A percentile compares a stretch with the other conserved stretches of the same genome.
Conservation (phyloP, 2,113 vertebrate species). For the Mobula birostris region DNA sequence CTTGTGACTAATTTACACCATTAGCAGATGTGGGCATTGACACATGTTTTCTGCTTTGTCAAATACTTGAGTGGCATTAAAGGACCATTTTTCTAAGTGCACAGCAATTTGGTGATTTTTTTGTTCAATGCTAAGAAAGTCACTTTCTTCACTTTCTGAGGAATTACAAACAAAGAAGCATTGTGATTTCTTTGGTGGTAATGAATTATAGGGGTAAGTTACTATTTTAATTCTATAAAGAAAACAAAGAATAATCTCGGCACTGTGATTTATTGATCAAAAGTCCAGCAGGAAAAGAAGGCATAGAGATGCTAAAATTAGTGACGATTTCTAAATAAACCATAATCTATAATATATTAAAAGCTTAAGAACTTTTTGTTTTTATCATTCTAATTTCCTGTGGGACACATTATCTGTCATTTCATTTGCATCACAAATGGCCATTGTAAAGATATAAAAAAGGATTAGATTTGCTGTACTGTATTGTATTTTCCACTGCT, state of each 20-base stretch:
- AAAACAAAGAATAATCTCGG: slow-evolving; percentile 1
- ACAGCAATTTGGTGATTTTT: background rate
- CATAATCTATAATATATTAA: background rate
- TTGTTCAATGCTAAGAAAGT: background rate
- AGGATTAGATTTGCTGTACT: background rate
- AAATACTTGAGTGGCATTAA: slow-evolving; percentile 8
- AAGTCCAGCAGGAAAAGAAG: background rate
- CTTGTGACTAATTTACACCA: background rate
- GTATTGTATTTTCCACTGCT: background rate
- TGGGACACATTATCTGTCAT: background rate
- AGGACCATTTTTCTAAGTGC: slow-evolving; percentile 1
- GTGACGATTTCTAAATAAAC: background rate
- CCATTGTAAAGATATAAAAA: background rate
- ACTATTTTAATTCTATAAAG: background rate
- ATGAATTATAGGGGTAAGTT: background rate
- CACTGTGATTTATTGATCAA: slow-evolving; percentile 11
- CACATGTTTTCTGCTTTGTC: background rate
- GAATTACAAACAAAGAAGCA: background rate
- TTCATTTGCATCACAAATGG: background rate
- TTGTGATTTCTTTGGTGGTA: background rate
- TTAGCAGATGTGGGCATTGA: background rate
- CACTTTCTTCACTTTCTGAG: slow-evolving; percentile 17
- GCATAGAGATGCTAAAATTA: background rate
- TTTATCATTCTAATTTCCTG: background rate
- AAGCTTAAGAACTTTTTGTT: background rate